Conservation (phyloP, 1,140 invertebrate genomes). For the Cyrtorhinus lividipennis region DNA sequence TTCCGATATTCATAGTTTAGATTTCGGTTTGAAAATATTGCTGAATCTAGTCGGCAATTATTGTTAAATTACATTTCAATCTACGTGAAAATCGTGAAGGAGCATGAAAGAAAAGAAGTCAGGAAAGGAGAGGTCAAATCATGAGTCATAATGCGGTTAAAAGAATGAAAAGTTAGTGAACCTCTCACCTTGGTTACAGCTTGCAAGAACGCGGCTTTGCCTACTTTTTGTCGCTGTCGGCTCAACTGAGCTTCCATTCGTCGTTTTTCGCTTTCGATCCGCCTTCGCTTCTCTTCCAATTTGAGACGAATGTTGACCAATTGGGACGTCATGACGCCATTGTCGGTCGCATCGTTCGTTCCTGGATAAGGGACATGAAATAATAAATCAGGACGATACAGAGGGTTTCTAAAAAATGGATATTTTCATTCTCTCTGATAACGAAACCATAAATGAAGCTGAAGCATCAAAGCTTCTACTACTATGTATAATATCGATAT, state of each 20-base stretch:
- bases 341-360: constrained; percentile 15
- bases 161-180: background rate
- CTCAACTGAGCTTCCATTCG: constrained; percentile 74
- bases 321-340: constrained; percentile 34
- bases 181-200: constrained; percentile 64
- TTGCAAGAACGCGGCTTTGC: constrained; percentile 83
- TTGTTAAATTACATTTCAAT: too few relatives aligned
- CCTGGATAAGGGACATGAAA: background rate
- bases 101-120: too few relatives aligned
- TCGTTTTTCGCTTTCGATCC: constrained; percentile 81
- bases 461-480: too few relatives aligned
- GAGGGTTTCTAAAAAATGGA: background rate
- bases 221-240: constrained; percentile 75
- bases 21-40: too few relatives aligned
- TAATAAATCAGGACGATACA: background rate
- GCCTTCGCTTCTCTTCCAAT: constrained; percentile 81
- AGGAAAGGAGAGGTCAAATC: too few relatives aligned
- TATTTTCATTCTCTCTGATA: too few relatives aligned
- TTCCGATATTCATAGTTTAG: too few relatives aligned
- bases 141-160: too few relatives aligned
- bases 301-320: constrained; percentile 76
- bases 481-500: too few relatives aligned
- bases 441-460: too few relatives aligned
- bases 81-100: too few relatives aligned
- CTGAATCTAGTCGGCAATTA: too few relatives aligned